phyloP scores from a whole-genome alignment of 1,140 invertebrate genomes.

The Orius insidiosus region DNA sequence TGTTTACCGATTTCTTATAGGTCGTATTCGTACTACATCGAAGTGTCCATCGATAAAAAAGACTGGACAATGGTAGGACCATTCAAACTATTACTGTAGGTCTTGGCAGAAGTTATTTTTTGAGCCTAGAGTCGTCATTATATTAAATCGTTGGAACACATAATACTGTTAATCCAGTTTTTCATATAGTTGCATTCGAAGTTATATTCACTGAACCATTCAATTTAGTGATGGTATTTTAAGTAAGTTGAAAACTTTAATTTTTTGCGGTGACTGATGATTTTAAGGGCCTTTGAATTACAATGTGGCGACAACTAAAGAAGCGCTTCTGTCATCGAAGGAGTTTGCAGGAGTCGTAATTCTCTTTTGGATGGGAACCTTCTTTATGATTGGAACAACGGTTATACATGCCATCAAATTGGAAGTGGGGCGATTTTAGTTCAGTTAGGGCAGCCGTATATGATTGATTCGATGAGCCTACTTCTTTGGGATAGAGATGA shows the following conservation, averaged over 20 bases:
- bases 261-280: background rate
- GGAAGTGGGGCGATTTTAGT: slow-evolving; percentile 87
- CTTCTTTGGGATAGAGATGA: slow-evolving; percentile 97
- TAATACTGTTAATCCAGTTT: slow-evolving; percentile 91
- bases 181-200: slow-evolving; percentile 84
- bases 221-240: slow-evolving; percentile 50
- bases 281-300: slow-evolving; percentile 54
- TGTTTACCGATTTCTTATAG: slow-evolving; percentile 30
- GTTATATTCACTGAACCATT: slow-evolving; percentile 70
- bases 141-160: slow-evolving; percentile 83
- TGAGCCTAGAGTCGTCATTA: slow-evolving; percentile 70
- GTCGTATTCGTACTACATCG: slow-evolving; percentile 92
- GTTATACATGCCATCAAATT: slow-evolving; percentile 97
- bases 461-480: slow-evolving; percentile 76
- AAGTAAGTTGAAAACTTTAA: slow-evolving; percentile 24
- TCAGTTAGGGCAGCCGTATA: slow-evolving; percentile 90
- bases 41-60: slow-evolving; percentile 89
- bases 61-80: slow-evolving; percentile 88
- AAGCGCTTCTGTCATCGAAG: slow-evolving; percentile 87
- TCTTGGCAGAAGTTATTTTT: slow-evolving; percentile 96
- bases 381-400: slow-evolving; percentile 95
- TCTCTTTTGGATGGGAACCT: slow-evolving; percentile 91
- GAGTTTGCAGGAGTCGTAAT: slow-evolving; percentile 73
- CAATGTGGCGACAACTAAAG: slow-evolving; percentile 81
- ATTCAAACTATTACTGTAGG: slow-evolving; percentile 78